These are phyloP conservation scores for Ancistrus triradiatus DNA, from an alignment of 2,113 vertebrate genomes.

Conservation along the genomic window DNA sequence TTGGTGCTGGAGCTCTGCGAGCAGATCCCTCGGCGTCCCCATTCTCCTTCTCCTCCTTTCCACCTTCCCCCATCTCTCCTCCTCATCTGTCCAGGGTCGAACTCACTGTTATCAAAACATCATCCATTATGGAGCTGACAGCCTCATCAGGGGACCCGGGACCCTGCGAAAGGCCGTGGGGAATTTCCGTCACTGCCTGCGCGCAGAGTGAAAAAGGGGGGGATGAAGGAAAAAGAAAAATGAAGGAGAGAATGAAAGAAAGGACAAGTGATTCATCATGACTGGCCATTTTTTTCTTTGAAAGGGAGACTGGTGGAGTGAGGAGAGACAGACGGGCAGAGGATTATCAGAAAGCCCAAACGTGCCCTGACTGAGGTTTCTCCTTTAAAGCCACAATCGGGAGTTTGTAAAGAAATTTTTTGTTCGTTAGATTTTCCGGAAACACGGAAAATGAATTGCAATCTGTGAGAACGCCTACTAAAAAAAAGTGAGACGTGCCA, in stretches of 20 bases:
- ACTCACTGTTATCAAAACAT: conserved; percentile 82
- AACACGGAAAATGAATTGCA: too few relatives aligned
- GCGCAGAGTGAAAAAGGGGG: not conserved
- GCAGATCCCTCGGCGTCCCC: conserved; percentile 51
- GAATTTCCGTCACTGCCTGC: conserved; percentile 70
- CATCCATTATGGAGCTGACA: conserved; percentile 83
- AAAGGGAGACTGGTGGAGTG: conserved; percentile 13
- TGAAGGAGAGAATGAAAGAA: conserved; percentile 44
- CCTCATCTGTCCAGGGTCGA: conserved; percentile 51
- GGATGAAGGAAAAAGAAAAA: conserved; percentile 28
- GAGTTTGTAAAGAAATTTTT: too few relatives aligned
- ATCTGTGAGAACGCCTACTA: too few relatives aligned
- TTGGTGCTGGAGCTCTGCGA: conserved; percentile 44
- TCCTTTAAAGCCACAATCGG: conserved; percentile 6
- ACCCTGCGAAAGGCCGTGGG: conserved; percentile 45
- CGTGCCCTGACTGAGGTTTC: conserved; percentile 7
- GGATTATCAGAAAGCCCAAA: conserved; percentile 7
- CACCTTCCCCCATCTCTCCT: not conserved
- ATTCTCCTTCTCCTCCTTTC: conserved; percentile 8
- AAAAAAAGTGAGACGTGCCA: too few relatives aligned
- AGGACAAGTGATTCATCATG: conserved; percentile 45
- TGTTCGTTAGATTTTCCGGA: not conserved
- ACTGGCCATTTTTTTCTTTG: conserved; percentile 23
- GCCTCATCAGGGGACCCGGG: conserved; percentile 56
- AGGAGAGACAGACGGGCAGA: conserved; percentile 29